phyloP scores from a whole-genome alignment of 2,888 invertebrate genomes.

The Oscheius sp. region DNA sequence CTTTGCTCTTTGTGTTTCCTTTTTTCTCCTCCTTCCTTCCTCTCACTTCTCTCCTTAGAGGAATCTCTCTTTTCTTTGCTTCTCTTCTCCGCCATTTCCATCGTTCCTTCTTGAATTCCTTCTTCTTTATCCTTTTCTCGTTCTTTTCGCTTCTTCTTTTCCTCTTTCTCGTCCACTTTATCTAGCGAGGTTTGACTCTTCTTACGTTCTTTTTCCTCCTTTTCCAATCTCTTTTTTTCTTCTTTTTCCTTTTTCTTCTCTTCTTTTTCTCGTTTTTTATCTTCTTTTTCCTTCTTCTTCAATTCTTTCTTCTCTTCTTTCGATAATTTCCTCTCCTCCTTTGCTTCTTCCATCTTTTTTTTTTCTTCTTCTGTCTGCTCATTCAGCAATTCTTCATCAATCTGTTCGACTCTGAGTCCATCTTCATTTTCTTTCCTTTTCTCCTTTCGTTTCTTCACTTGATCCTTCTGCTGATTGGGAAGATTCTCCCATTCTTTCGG shows the following conservation, averaged over 20 bases:
- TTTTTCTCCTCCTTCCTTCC: not conserved
- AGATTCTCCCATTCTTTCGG: conserved; percentile 53
- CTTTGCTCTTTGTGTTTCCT: not conserved
- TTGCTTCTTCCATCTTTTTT: conserved; percentile 34
- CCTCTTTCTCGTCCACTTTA: conserved; percentile 21
- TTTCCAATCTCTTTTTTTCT: conserved; percentile 42
- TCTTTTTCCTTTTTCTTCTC: conserved; percentile 44
- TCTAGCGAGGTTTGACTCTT: conserved; percentile 30
- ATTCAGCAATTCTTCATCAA: conserved; percentile 23
- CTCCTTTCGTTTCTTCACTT: conserved; percentile 45
- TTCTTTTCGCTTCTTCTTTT: conserved; percentile 36
- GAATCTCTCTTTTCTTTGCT: not conserved
- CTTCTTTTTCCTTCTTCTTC: conserved; percentile 39
- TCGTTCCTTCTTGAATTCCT: not conserved
- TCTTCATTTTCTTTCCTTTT: conserved; percentile 16
- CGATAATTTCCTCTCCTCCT: conserved; percentile 28
- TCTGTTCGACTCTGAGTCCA: conserved; percentile 35
- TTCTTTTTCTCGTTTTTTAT: conserved; percentile 41
- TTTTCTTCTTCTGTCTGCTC: conserved; percentile 40
- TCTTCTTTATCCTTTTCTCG: not conserved
- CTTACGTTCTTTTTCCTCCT: conserved; percentile 45
- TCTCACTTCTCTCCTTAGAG: not conserved
- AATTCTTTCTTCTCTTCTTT: conserved; percentile 41
- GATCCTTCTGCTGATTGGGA: conserved; percentile 51
- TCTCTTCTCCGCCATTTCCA: conserved; percentile 9